phyloP scores from a whole-genome alignment of 2,888 invertebrate species.

The Drosophila atripex region DNA sequence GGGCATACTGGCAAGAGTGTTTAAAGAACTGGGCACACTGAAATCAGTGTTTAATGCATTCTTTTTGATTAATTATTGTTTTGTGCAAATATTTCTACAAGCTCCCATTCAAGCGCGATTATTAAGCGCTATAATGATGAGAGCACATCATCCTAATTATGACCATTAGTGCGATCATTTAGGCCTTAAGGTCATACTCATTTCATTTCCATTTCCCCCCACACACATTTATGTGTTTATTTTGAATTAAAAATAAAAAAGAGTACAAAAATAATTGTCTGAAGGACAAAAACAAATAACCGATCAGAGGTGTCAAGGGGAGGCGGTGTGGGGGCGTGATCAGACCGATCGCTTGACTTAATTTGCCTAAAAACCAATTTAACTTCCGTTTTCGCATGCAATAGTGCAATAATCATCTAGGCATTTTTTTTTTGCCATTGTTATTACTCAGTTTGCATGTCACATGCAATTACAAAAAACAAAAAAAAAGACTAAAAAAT shows the following conservation, averaged over 20 bases:
- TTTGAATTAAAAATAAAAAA: background rate
- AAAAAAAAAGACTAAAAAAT: too few relatives aligned
- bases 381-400: constrained; percentile 43
- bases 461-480: constrained; percentile 24
- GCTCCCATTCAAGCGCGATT: background rate
- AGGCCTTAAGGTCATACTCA: constrained; percentile 26
- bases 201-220: constrained; percentile 2
- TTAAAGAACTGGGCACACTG: too few relatives aligned
- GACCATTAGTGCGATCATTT: constrained; percentile 27
- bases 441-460: constrained; percentile 34
- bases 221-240: background rate
- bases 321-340: constrained; percentile 9
- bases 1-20: too few relatives aligned
- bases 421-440: constrained; percentile 9
- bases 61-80: too few relatives aligned
- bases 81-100: background rate
- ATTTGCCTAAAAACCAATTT: constrained; percentile 40
- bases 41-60: too few relatives aligned
- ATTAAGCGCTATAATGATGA: background rate
- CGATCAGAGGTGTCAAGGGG: background rate
- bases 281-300: constrained; percentile 21
- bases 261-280: too few relatives aligned
- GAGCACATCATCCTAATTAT: constrained; percentile 34
- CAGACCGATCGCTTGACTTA: constrained; percentile 13
- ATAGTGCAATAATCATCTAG: constrained; percentile 16